Evolutionary conservation across 23 tunicate species (phyloP), one percentile per base, ranked within the genome.

Genomic region (Ciona savignyi): DNA sequence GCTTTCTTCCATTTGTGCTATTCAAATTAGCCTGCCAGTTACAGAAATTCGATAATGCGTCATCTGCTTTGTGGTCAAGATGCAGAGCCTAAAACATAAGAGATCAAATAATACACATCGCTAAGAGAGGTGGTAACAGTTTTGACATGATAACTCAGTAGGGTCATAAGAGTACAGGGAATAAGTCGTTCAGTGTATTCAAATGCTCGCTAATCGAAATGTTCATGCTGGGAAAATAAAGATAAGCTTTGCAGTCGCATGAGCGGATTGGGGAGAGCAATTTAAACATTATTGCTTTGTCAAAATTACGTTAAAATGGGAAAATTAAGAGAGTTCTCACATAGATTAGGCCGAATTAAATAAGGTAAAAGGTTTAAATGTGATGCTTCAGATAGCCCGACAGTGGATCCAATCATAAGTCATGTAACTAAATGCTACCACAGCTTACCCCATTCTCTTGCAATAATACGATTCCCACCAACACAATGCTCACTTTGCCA

Each of bases 31-130:
- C 30, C 51, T 91, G 97, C 97, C 97, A 91, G 19, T 51, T 65
- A 70, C 97, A 91, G 62, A 91, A 91, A 63, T 71, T 91, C n/a
- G 75, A 56, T 74, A 91, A 48, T 23, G 97, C 84, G 21, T 70
- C 73, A 65, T 91, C 97, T 4, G 97, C 97, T 74, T 92, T 89
- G 83, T 91, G 97, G 27, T 70, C 76, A 71, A 91, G 62, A 35
- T 83, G 70, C 0, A 89, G 72, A 22, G 60, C 84, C 96, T 89
- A 30, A 20, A 77, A 78, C 9, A 74, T 0, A 42, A 6, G 56
- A 42, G 15, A 42, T 42, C 56, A 42, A 42, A 42, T 9, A 42
- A 42, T n/a, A n/a, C n/a, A n/a, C n/a, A n/a, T n/a, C n/a, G n/a
- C n/a, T n/a, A n/a, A n/a, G n/a, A n/a, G n/a, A n/a, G n/a, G n/a